Evolutionary conservation across 2,113 vertebrate species (phyloP).

Genomic region (Cichladusa arquata): DNA sequence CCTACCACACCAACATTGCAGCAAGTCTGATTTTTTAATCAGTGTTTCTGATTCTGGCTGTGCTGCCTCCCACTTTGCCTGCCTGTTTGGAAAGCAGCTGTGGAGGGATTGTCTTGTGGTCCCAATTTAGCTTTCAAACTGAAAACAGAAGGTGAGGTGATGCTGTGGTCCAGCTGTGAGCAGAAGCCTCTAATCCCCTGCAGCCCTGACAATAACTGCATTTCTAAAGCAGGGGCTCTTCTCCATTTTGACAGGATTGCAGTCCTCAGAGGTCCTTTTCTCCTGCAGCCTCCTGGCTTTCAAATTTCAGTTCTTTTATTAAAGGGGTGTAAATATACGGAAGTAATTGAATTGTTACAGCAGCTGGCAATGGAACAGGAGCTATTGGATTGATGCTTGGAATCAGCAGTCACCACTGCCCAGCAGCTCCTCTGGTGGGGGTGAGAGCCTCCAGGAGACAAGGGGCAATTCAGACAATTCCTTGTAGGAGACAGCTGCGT

Average conservation of each 20-base stretch:
- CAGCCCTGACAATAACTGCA: not conserved
- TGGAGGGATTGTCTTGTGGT: not conserved
- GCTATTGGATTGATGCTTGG: not conserved
- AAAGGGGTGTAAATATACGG: not conserved
- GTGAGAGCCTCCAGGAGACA: not conserved
- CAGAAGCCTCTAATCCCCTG: constrained; percentile 5
- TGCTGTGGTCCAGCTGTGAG: not conserved
- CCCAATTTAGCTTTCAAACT: constrained; percentile 14
- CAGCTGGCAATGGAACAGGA: not conserved
- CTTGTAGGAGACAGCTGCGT: not conserved
- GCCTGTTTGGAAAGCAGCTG: constrained; percentile 16
- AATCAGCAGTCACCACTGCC: not conserved
- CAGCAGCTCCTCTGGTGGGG: not conserved
- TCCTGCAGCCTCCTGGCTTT: not conserved
- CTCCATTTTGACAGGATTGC: not conserved
- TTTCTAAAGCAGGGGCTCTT: not conserved
- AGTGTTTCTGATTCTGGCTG: not conserved
- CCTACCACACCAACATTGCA: not conserved
- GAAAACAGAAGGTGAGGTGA: constrained; percentile 18
- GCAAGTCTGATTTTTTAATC: not conserved
- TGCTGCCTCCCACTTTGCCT: not conserved
- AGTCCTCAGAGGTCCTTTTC: not conserved
- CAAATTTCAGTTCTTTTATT: not conserved
- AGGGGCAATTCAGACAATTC: not conserved
- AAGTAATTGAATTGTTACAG: not conserved